These are phyloP conservation scores for Phallusia fumigata DNA, from an alignment of 23 tunicate genomes.

Conservation along the genomic window DNA sequence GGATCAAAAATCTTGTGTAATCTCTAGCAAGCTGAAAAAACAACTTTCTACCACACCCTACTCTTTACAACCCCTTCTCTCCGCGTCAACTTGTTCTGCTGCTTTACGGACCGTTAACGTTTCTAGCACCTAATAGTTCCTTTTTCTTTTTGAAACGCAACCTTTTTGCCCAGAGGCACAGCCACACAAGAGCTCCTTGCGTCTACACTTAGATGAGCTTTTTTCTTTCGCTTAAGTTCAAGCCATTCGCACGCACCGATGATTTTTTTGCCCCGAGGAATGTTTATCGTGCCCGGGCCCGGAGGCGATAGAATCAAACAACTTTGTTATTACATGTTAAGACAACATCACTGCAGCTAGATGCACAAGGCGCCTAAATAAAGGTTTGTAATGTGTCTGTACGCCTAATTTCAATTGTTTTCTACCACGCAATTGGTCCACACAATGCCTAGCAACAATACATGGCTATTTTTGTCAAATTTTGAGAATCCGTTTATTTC, in stretches of 20 bases:
- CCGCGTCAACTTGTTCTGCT: not conserved
- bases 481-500: no score
- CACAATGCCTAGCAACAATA: no score
- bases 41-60: constrained; percentile 9
- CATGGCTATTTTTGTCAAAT: no score
- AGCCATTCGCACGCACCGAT: not conserved
- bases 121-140: not conserved
- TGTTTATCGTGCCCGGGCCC: no score
- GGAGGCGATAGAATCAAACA: no score
- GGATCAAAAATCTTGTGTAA: no score
- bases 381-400: no score
- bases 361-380: no score
- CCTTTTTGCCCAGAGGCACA: not conserved
- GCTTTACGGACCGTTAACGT: not conserved
- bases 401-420: no score
- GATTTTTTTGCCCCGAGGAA: not conserved
- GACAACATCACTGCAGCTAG: no score
- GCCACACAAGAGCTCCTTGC: not conserved
- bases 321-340: no score
- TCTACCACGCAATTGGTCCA: no score
- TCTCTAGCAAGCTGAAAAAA: not conserved
- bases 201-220: not conserved
- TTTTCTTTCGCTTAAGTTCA: not conserved
- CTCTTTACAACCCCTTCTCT: not conserved
- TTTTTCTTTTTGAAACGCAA: not conserved